phyloP scores from a whole-genome alignment of 2,797 vertebrate species.

The Coracias cyanogaster region DNA sequence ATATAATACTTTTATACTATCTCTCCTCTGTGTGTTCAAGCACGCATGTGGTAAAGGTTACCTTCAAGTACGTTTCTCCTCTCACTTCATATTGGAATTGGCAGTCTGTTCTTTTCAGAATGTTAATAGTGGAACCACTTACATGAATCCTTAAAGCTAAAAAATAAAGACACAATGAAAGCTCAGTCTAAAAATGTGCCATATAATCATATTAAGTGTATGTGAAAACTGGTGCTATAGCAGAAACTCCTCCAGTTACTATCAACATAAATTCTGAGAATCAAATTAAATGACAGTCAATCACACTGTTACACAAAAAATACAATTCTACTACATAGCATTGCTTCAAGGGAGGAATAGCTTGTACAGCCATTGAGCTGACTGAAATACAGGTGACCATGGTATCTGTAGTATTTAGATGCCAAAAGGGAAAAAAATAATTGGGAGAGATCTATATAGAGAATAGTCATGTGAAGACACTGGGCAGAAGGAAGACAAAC shows the following conservation, averaged over 20 bases:
- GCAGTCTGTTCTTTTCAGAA: slow-evolving; percentile 91
- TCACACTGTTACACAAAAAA: neutral
- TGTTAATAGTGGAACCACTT: slow-evolving; percentile 90
- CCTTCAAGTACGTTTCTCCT: slow-evolving; percentile 96
- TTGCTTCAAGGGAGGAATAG: neutral
- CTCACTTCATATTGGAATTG: slow-evolving; percentile 89
- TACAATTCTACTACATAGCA: neutral
- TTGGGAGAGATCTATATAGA: neutral
- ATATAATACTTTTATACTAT: neutral
- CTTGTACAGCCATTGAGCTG: neutral
- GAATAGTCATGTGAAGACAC: neutral
- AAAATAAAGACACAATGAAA: slow-evolving; percentile 13
- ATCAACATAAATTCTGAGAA: neutral
- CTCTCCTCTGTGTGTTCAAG: neutral
- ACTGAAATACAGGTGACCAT: neutral
- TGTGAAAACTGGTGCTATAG: neutral
- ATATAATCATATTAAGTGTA: neutral
- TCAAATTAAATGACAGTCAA: neutral
- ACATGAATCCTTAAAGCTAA: slow-evolving; percentile 93
- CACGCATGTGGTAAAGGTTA: slow-evolving; percentile 49
- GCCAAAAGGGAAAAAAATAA: neutral
- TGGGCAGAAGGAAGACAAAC: neutral
- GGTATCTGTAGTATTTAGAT: neutral
- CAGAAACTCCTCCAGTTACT: neutral
- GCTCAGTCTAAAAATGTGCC: neutral